A percentile compares a stretch with the other conserved stretches of the same genome.
phyloP scores from a whole-genome alignment of 2,797 vertebrate species.

The Rhinella marina region DNA sequence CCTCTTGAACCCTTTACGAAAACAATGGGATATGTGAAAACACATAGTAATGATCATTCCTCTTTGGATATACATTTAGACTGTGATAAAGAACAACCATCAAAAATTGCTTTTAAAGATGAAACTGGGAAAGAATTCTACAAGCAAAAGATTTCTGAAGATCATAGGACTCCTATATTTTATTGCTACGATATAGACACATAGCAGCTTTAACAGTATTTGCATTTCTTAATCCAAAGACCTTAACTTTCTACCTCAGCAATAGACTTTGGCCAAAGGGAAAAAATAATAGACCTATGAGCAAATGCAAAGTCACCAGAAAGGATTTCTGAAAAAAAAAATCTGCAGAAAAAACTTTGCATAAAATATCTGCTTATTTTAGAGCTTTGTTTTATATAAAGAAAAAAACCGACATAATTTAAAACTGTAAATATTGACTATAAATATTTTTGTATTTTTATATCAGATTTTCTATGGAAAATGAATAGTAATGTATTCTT shows the following conservation, averaged over 20 bases:
- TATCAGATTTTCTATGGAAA: slow-evolving; percentile 76
- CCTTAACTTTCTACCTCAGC: slow-evolving; percentile 87
- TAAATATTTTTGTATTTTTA: slow-evolving; percentile 84
- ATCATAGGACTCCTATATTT: slow-evolving; percentile 76
- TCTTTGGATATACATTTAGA: slow-evolving; percentile 77
- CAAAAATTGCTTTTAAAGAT: slow-evolving; percentile 72
- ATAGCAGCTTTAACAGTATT: slow-evolving; percentile 71
- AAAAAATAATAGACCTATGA: slow-evolving; percentile 59
- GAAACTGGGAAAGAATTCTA: slow-evolving; percentile 70
- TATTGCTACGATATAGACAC: slow-evolving; percentile 75
- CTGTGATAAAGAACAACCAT: slow-evolving; percentile 71
- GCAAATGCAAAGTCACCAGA: slow-evolving; percentile 66
- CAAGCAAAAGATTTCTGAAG: slow-evolving; percentile 75
- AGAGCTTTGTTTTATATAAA: slow-evolving; percentile 78
- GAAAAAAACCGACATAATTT: slow-evolving; percentile 47
- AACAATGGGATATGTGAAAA: slow-evolving; percentile 70
- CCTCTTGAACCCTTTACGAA: slow-evolving; percentile 75
- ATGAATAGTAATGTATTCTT: slow-evolving; percentile 74
- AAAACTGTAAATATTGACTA: slow-evolving; percentile 82
- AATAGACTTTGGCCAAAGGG: slow-evolving; percentile 76
- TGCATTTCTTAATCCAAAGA: slow-evolving; percentile 67
- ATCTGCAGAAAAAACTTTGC: slow-evolving; percentile 70
- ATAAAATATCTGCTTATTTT: slow-evolving; percentile 82
- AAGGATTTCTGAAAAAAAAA: slow-evolving; percentile 46
- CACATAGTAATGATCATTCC: slow-evolving; percentile 73